Conservation (phyloP, 2,797 vertebrate genomes). For the Pangasius krempfi region DNA sequence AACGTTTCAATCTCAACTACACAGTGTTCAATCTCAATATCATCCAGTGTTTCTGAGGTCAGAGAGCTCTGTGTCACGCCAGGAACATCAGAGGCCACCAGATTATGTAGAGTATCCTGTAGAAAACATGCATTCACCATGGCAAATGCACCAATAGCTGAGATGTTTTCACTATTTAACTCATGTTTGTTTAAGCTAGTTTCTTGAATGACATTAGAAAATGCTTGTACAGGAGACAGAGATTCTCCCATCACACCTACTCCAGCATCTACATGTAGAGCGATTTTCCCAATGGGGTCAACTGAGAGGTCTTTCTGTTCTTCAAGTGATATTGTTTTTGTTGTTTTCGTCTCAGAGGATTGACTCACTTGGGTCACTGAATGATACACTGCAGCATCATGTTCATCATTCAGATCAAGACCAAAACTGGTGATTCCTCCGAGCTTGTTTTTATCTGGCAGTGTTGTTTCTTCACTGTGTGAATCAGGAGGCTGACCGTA, state of each 20-base stretch:
- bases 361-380: constrained; percentile 18
- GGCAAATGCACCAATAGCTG: constrained; percentile 56
- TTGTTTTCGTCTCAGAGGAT: neutral
- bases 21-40: constrained; percentile 75
- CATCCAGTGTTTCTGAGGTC: constrained; percentile 65
- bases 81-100: constrained; percentile 38
- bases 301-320: constrained; percentile 38
- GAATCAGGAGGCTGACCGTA: constrained; percentile 69
- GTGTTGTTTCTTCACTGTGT: constrained; percentile 52
- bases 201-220: constrained; percentile 59
- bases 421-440: constrained; percentile 18
- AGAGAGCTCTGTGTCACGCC: constrained; percentile 41
- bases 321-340: neutral
- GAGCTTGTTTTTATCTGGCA: constrained; percentile 46
- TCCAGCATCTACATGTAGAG: constrained; percentile 47
- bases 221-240: constrained; percentile 55
- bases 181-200: constrained; percentile 54
- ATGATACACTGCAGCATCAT: constrained; percentile 5
- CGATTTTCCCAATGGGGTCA: constrained; percentile 44
- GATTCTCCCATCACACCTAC: constrained; percentile 41
- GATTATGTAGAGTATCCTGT: constrained; percentile 48
- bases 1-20: constrained; percentile 60
- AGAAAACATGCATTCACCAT: constrained; percentile 45
- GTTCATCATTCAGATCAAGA: constrained; percentile 25
- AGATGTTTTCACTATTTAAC: constrained; percentile 49